Base-by-base conservation (phyloP, 2,113 vertebrate species). In the Oreochromis spilurus region DNA sequence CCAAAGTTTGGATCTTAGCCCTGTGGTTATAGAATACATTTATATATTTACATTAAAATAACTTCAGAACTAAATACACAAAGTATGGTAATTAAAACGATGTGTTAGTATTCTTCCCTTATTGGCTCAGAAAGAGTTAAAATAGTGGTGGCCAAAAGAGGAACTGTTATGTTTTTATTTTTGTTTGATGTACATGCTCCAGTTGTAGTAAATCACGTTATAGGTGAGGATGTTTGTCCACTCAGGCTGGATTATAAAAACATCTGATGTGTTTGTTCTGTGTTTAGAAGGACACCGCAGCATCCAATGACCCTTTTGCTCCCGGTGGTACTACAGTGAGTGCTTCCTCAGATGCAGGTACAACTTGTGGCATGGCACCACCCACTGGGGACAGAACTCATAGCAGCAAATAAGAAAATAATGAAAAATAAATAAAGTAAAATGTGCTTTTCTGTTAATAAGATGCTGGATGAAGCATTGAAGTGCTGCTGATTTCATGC, bases 221-320 rank as follows among this genome's bases (percentile, higher is more conserved):
- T 9, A 77, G 9, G 14, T 31, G 3, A n/a, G 24, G 4, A 11
- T 26, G 67, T 77, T 29, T 50, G 24, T 50, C 43, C 24, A 5
- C 70, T 5, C 43, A 12, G 43, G 24, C 9, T 50, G 43, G 24
- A 12, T 75, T 50, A 75, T 75, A 75, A 29, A 75, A 17, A 31
- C 10, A 3, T 77, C 16, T 31, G 5, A 43, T 26, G 7, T 40
- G 3, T 21, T 29, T 14, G 14, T 65, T 93, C 88, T 91, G 9
- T 85, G 86, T 93, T 91, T 82, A 99, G 98, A 96, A 96, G 91
- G 98, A 98, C 55, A 21, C 94, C 6, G 86, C 97, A 94, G 91
- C 88, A 65, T 87, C 95, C 91, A 98, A 99, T 85, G 99, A 99
- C 89, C 99, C 99, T 4, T 99, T 99, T 91, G 99, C 98, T 94